A percentile compares a stretch with the other conserved stretches of the same genome.
Evolutionary conservation across 2,797 vertebrate species (phyloP).

Genomic region (Anableps anableps): DNA sequence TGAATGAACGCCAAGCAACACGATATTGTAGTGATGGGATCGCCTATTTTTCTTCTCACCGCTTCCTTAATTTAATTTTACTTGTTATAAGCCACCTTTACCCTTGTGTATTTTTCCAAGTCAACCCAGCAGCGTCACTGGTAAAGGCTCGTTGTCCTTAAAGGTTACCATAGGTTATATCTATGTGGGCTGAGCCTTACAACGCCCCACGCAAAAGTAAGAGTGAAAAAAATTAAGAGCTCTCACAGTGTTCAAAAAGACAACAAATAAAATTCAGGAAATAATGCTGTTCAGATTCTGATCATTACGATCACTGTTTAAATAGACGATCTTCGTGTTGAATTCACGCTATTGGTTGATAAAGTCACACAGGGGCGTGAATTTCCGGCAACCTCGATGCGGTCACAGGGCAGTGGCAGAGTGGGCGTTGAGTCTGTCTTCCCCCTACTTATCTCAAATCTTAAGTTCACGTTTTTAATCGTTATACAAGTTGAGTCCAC

Average conservation of each 20-base stretch:
- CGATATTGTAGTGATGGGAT: not conserved
- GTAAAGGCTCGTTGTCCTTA: slow-evolving; percentile 19
- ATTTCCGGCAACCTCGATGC: slow-evolving; percentile 57
- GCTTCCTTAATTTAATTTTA: not conserved
- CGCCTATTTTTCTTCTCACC: not conserved
- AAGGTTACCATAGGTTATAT: slow-evolving; percentile 69
- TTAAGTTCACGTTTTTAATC: slow-evolving; percentile 46
- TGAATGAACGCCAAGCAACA: not conserved
- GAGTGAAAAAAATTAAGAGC: not conserved
- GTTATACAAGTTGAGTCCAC: slow-evolving; percentile 49
- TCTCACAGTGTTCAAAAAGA: slow-evolving; percentile 8
- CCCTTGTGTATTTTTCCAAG: not conserved
- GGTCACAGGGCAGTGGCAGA: slow-evolving; percentile 51
- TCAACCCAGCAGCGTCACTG: slow-evolving; percentile 38
- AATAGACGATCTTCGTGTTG: slow-evolving; percentile 53
- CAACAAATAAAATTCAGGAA: too few species aligned
- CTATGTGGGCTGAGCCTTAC: slow-evolving; percentile 28
- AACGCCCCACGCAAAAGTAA: slow-evolving; percentile 34
- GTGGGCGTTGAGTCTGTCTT: slow-evolving; percentile 67
- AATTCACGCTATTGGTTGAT: slow-evolving; percentile 41
- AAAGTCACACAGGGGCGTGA: slow-evolving; percentile 47
- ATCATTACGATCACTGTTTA: fast-evolving
- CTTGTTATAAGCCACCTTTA: not conserved
- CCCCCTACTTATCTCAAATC: slow-evolving; percentile 40
- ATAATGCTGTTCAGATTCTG: not conserved